phyloP scores from a whole-genome alignment of 2,113 vertebrate genomes.

The Lepisosteus oculatus region DNA sequence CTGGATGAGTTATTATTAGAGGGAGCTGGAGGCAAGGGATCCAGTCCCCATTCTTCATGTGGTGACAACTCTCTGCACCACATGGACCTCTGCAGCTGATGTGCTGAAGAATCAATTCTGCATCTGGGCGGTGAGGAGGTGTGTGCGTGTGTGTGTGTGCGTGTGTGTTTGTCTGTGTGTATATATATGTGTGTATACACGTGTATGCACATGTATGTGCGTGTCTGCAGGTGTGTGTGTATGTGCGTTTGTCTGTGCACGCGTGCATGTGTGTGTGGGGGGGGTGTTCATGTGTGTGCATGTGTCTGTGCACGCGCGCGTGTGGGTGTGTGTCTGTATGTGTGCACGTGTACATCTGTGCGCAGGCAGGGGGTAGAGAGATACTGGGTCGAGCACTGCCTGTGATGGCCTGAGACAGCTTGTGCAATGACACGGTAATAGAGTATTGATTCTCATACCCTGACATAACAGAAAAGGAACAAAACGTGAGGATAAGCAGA shows the following conservation, averaged over 20 bases:
- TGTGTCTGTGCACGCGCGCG: background rate
- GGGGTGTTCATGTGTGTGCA: background rate
- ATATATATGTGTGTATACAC: too few species aligned
- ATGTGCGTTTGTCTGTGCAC: slow-evolving; percentile 8
- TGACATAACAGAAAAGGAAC: too few species aligned
- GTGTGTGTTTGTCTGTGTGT: too few species aligned
- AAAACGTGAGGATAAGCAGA: too few species aligned
- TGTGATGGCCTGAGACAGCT: background rate
- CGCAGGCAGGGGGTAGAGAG: background rate
- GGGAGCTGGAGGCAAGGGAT: slow-evolving; percentile 9
- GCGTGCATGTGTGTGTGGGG: slow-evolving; percentile 2
- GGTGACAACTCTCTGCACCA: slow-evolving; percentile 13
- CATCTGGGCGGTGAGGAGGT: background rate
- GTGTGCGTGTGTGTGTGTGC: slow-evolving; percentile 16
- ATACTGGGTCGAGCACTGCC: slow-evolving; percentile 1
- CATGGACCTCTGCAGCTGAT: slow-evolving; percentile 31
- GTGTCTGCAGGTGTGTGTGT: background rate
- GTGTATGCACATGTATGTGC: too few species aligned
- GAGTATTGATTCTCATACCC: background rate
- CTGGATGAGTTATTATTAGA: slow-evolving; percentile 30
- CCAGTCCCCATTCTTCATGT: slow-evolving; percentile 24
- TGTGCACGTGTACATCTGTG: background rate
- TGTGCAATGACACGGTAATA: background rate
- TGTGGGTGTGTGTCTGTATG: background rate
- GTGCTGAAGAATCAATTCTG: slow-evolving; percentile 41